A percentile compares a stretch with the other conserved stretches of the same genome.
Evolutionary conservation across 2,797 vertebrate genomes (phyloP).

Genomic region (Acanthurus leucopareius): DNA sequence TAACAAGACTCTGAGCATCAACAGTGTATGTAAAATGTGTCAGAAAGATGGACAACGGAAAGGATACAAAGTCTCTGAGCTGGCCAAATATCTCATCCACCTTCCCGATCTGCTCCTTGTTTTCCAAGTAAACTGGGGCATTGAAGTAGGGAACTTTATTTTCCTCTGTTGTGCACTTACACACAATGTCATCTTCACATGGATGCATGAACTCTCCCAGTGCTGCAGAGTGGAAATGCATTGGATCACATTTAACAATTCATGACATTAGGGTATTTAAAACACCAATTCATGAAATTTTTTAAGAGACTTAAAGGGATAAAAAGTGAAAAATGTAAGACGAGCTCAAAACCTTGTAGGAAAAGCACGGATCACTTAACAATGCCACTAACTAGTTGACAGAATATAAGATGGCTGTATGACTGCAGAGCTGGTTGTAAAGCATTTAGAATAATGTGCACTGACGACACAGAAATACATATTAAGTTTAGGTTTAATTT

Average conservation of each 20-base stretch:
- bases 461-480: too few relatives aligned
- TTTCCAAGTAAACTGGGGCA: constrained; percentile 96
- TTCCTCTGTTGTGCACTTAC: constrained; percentile 94
- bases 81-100: constrained; percentile 99
- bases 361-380: too few relatives aligned
- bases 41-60: constrained; percentile 35
- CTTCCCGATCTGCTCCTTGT: constrained; percentile 99
- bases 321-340: too few relatives aligned
- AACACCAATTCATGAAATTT: too few relatives aligned
- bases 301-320: too few relatives aligned
- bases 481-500: too few relatives aligned
- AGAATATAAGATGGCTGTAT: not conserved
- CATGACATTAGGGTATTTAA: not conserved
- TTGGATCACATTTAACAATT: not conserved
- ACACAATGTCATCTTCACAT: constrained; percentile 97
- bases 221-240: constrained; percentile 79
- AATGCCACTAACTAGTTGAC: too few relatives aligned
- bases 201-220: constrained; percentile 97
- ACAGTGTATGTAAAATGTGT: not conserved
- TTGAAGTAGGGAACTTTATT: constrained; percentile 99
- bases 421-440: not conserved
- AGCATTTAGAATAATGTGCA: not conserved
- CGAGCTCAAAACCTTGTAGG: too few relatives aligned
- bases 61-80: constrained; percentile 98
- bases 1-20: not conserved